Evolutionary conservation across 1,140 invertebrate genomes (phyloP), one percentile per base, ranked within the genome.

Genomic region (Telenomus remus): DNA sequence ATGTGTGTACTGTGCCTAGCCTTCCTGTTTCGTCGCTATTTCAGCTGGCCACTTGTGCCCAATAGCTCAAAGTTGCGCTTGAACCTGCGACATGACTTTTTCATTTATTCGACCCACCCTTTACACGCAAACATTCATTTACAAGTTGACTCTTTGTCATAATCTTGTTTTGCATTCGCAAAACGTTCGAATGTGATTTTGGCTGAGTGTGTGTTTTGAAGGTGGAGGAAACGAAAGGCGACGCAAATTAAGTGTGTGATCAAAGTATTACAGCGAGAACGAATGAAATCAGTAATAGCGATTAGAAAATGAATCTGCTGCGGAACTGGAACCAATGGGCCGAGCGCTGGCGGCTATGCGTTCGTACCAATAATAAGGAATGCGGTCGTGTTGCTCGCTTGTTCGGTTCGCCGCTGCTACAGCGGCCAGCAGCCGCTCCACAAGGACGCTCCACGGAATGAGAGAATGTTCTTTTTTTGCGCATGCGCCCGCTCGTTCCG

Each of bases 11-110:
- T 46, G 13, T 54, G 39, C 42, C 48, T 51, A 63, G 48, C 57
- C 69, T 72, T 72, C 69, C 69, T 72, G 69, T 72, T 64, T 42
- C 59, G 53, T 64, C 64, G 69, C 69, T 72, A 72, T 72, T 72
- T 72, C 33, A 64, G 69, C 53, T 71, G 57, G 63, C 50, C 68
- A 63, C 51, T 71, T 71, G 57, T 27, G 53, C 46, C 66, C 13
- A 63, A 71, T 71, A 50, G 42, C 53, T 56, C 51, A 71, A 63
- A 55, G 46, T 44, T 71, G 68, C 44, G 68, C 68, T 71, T 71
- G 68, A 71, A 71, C 66, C 66, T 70, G 66, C 51, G 56, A 1
- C 19, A 54, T 43, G 37, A n/a, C 54, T 37, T 34, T 51, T 70
- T 70, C 66, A 70, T 70, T n/a, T 70, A 70, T 6, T 70, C 66